Percentiles rank a stretch among this genome's conserved stretches.
These are phyloP conservation scores for Rhinoraja longicauda DNA, from an alignment of 2,797 vertebrate genomes.

Conservation along the genomic window DNA sequence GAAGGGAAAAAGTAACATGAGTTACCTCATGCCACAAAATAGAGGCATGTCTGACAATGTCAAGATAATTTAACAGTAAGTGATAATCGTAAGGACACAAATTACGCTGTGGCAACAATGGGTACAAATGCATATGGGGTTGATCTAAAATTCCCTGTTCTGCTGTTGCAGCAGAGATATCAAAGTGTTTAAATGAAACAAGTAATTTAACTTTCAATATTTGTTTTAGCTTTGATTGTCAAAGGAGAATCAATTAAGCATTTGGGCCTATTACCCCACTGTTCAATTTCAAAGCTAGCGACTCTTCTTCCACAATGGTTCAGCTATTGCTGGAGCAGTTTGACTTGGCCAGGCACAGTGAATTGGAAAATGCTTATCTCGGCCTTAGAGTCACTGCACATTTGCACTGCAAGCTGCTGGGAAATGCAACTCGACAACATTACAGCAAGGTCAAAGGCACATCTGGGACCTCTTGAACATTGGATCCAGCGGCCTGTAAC, in stretches of 20 bases:
- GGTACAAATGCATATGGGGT: not conserved
- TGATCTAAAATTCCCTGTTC: not conserved
- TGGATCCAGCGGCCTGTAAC: not conserved
- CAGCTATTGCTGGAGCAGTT: not conserved
- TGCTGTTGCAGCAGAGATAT: not conserved
- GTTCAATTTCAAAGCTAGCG: not conserved
- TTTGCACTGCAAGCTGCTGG: not conserved
- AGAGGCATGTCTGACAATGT: not conserved
- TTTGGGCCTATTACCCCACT: not conserved
- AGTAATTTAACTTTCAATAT: not conserved
- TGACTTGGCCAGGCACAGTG: not conserved
- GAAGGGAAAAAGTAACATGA: not conserved
- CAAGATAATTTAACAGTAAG: not conserved
- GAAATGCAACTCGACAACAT: not conserved
- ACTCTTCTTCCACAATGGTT: not conserved
- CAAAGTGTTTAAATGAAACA: not conserved
- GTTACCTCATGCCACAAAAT: not conserved
- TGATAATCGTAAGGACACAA: not conserved
- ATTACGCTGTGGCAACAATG: not conserved
- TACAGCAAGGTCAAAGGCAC: not conserved
- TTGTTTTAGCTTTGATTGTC: not conserved
- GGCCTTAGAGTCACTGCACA: not conserved
- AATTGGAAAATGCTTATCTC: not conserved
- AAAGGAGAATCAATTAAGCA: not conserved
- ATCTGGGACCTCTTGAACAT: not conserved